These are phyloP conservation scores for Tangara arthus DNA, from an alignment of 2,797 vertebrate species.

Conservation along the genomic window DNA sequence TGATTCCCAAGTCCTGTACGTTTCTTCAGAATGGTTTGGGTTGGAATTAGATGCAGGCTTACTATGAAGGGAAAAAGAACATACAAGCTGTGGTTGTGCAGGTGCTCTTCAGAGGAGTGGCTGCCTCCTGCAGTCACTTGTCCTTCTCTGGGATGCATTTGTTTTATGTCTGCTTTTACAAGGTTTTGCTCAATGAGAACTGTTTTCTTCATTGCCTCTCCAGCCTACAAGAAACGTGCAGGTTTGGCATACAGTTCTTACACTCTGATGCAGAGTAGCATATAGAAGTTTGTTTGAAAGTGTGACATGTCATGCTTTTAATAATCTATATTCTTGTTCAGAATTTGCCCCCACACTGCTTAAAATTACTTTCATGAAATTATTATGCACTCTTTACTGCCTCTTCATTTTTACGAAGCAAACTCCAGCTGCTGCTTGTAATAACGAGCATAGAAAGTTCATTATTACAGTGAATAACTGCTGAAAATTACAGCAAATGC, in stretches of 20 bases:
- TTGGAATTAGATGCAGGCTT: background rate
- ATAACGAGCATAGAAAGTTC: constrained; percentile 4
- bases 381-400: background rate
- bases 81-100: background rate
- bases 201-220: background rate
- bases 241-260: background rate
- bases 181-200: background rate
- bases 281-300: background rate
- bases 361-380: background rate
- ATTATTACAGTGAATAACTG: constrained; percentile 29
- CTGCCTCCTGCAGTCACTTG: background rate
- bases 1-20: background rate
- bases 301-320: background rate
- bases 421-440: constrained; percentile 19
- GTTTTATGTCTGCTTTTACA: background rate
- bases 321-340: background rate
- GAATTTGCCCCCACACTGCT: background rate
- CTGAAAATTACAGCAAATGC: constrained; percentile 34
- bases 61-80: background rate
- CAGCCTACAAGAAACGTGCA: background rate
- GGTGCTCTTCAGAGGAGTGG: background rate
- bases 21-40: background rate
- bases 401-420: background rate
- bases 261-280: background rate
- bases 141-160: background rate